These are phyloP conservation scores for Brachionus sp. DNA, from an alignment of 1,140 invertebrate genomes.

Conservation along the genomic window DNA sequence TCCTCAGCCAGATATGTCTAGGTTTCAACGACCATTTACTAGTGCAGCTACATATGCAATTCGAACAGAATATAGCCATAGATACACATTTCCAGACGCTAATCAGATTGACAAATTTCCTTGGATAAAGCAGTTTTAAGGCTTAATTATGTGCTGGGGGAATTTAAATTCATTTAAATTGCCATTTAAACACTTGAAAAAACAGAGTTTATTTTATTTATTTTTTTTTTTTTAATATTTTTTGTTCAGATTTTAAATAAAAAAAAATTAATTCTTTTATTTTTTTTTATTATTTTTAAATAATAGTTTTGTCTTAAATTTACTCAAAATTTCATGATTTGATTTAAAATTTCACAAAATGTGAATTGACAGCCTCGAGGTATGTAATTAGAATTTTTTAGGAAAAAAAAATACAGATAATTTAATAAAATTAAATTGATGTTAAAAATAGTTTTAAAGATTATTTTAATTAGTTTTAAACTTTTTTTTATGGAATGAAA, in stretches of 20 bases:
- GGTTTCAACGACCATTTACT: constrained; percentile 3
- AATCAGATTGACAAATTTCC: constrained; percentile 37
- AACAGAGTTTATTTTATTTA: background rate
- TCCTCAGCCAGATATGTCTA: background rate
- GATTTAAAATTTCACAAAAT: background rate
- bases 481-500: too few relatives aligned
- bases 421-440: too few relatives aligned
- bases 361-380: too few relatives aligned
- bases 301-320: background rate
- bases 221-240: background rate
- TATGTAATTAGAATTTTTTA: too few relatives aligned
- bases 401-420: too few relatives aligned
- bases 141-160: background rate
- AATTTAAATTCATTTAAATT: background rate
- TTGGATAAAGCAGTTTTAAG: constrained; percentile 34
- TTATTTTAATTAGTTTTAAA: too few relatives aligned
- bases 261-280: background rate
- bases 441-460: too few relatives aligned
- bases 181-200: background rate
- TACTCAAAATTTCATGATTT: background rate
- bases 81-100: background rate
- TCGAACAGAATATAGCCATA: background rate
- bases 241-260: background rate
- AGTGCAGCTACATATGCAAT: background rate
- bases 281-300: background rate